These are phyloP conservation scores for Sebastes trivittatus DNA, from an alignment of 2,797 vertebrate genomes.

Conservation along the genomic window DNA sequence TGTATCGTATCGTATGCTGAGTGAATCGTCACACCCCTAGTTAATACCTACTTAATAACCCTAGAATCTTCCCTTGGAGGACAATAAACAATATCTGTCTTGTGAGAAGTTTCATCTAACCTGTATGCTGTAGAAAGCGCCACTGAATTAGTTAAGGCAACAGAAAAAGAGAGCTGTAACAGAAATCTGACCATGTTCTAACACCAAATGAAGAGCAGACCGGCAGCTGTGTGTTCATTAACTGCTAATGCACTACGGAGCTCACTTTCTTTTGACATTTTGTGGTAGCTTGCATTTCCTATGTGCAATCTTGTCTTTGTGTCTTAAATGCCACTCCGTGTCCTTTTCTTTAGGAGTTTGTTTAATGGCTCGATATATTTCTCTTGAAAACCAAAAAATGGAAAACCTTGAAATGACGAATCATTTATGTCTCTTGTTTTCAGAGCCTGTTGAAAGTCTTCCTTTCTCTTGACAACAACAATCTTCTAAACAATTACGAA, in stretches of 20 bases:
- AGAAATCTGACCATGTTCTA: background rate
- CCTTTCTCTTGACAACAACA: background rate
- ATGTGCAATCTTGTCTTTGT: background rate
- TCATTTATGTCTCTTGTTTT: background rate
- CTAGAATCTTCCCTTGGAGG: too few species aligned
- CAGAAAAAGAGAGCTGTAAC: background rate
- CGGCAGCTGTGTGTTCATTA: background rate
- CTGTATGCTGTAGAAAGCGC: background rate
- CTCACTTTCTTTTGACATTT: constrained; percentile 7
- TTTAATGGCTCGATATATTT: background rate
- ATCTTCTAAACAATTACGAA: background rate
- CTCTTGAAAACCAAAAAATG: background rate
- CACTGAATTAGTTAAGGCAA: background rate
- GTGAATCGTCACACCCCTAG: too few species aligned
- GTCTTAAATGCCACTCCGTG: constrained; percentile 14
- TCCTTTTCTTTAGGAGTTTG: background rate
- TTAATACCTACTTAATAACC: background rate
- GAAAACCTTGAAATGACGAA: background rate
- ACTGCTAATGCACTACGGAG: background rate
- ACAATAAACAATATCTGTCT: background rate
- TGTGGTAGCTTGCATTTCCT: background rate
- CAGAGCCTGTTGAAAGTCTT: background rate
- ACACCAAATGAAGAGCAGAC: background rate
- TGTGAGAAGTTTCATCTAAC: background rate
- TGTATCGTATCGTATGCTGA: too few species aligned